Evolutionary conservation across 2,113 vertebrate genomes (phyloP).

Genomic region (Phainopepla nitens): DNA sequence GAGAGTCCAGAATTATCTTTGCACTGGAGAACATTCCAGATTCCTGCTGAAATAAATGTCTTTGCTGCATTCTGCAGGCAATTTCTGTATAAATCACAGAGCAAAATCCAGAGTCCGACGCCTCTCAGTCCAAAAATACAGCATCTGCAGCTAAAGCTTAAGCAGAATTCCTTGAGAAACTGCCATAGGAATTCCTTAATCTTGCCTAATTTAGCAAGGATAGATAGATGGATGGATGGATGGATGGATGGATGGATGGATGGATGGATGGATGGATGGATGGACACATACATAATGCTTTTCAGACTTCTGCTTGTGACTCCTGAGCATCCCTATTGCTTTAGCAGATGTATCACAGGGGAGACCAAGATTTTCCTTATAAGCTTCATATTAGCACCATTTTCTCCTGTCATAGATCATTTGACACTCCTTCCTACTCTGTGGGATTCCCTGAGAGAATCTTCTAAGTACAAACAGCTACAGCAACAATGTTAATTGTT

Average conservation of each 20-base stretch:
- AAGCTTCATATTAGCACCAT: neutral
- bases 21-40: neutral
- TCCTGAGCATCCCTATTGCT: neutral
- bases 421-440: neutral
- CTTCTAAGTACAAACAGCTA: neutral
- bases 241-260: neutral
- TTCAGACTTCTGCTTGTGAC: neutral
- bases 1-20: neutral
- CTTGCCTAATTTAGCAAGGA: neutral
- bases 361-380: neutral
- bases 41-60: neutral
- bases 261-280: neutral
- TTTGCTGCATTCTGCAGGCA: neutral
- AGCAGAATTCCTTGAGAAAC: neutral
- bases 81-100: neutral
- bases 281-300: neutral
- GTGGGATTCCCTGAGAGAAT: constrained; percentile 1
- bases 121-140: neutral
- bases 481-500: constrained; percentile 38
- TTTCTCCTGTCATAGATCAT: neutral
- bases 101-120: neutral
- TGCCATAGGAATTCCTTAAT: neutral
- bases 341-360: neutral
- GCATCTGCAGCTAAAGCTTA: neutral
- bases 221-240: neutral